Evolutionary conservation across 2,113 vertebrate genomes (phyloP).

Genomic region (Nesogale talazaci): DNA sequence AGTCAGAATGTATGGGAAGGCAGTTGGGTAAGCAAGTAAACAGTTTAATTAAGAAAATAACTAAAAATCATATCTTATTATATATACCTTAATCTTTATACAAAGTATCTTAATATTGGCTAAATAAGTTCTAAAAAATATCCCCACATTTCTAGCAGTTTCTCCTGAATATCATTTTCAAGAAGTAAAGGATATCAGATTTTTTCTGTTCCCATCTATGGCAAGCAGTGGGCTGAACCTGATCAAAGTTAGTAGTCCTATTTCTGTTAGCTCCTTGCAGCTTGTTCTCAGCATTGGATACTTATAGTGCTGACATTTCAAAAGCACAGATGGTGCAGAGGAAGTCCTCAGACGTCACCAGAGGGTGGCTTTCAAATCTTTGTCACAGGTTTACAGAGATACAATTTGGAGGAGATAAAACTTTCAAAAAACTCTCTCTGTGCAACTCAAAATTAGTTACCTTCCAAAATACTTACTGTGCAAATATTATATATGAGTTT

Average conservation of each 20-base stretch:
- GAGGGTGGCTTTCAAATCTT: conserved; percentile 80
- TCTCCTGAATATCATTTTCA: conserved; percentile 55
- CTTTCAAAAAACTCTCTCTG: conserved; percentile 68
- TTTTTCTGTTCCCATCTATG: conserved; percentile 75
- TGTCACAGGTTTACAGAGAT: conserved; percentile 76
- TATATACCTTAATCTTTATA: background rate
- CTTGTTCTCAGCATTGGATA: conserved; percentile 81
- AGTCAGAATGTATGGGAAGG: too few species aligned
- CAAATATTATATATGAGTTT: background rate
- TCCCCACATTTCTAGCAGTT: conserved; percentile 44
- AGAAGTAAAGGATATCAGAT: conserved; percentile 67
- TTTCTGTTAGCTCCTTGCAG: conserved; percentile 80
- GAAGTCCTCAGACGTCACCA: conserved; percentile 83
- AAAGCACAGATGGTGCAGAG: conserved; percentile 84
- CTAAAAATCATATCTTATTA: background rate
- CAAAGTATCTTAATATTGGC: conserved; percentile 24
- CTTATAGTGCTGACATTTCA: conserved; percentile 84
- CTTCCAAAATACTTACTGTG: background rate
- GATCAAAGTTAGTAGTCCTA: conserved; percentile 79
- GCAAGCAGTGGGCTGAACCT: conserved; percentile 78
- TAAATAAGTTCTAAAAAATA: background rate
- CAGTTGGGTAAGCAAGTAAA: too few species aligned
- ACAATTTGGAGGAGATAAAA: conserved; percentile 74
- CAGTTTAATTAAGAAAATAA: background rate
- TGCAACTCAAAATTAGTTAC: conserved; percentile 55